Conservation (phyloP, 2,888 invertebrate genomes). For the Melieria picta region DNA sequence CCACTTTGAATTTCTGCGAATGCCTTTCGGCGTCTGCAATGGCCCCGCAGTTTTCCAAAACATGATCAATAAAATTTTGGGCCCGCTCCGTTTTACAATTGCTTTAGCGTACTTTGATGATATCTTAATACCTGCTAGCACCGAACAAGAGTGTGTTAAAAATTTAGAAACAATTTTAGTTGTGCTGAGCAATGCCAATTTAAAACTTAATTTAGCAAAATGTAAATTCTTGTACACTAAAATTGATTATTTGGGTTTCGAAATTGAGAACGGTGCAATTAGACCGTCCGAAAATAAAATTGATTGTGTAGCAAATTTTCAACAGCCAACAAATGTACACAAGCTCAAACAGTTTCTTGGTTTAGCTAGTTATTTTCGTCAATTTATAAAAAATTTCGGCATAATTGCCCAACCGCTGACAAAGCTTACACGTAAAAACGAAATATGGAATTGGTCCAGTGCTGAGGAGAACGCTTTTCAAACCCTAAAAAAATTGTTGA, state of each 20-base stretch:
- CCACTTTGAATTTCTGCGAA: too few relatives aligned
- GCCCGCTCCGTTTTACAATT: conserved; percentile 39
- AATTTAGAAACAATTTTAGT: too few relatives aligned
- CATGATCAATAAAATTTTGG: neutral
- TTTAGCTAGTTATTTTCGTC: conserved; percentile 15
- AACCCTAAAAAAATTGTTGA: conserved; percentile 26
- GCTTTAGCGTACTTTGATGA: neutral
- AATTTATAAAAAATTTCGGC: conserved; percentile 20
- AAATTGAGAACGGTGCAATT: neutral
- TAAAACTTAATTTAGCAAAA: too few relatives aligned
- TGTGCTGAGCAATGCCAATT: too few relatives aligned
- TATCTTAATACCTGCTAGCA: conserved; percentile 33
- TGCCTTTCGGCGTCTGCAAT: too few relatives aligned
- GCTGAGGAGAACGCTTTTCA: conserved; percentile 21
- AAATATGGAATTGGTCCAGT: conserved; percentile 16
- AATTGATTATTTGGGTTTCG: too few relatives aligned
- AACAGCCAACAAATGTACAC: neutral
- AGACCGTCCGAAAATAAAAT: neutral
- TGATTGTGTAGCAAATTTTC: conserved; percentile 3
- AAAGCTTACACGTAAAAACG: neutral
- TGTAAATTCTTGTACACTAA: too few relatives aligned
- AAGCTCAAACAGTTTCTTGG: conserved; percentile 25
- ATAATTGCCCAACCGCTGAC: conserved; percentile 20
- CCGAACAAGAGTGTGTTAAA: too few relatives aligned
- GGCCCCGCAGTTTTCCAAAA: neutral